phyloP scores from a whole-genome alignment of 2,797 vertebrate genomes.

The Huso huso region DNA sequence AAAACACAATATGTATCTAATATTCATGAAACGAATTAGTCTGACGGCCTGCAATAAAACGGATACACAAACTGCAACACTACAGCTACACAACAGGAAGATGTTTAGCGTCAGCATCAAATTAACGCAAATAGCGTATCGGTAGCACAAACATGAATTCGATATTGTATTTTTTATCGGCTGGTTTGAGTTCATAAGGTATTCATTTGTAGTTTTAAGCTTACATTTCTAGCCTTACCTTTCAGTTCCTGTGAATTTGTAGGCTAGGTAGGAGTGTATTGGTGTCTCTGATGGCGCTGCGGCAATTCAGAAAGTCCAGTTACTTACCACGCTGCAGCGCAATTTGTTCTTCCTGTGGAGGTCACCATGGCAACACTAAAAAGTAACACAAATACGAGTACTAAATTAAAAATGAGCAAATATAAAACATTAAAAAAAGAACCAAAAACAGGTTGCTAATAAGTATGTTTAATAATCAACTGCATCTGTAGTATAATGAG shows the following conservation, averaged over 20 bases:
- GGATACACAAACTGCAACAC: too few relatives aligned
- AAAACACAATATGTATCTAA: too few relatives aligned
- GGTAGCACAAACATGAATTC: too few relatives aligned
- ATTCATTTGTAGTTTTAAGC: too few relatives aligned
- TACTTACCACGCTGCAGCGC: conserved; percentile 7
- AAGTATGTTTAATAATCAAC: neutral
- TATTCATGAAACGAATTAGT: too few relatives aligned
- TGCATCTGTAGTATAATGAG: neutral
- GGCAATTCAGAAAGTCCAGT: neutral
- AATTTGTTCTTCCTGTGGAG: conserved; percentile 10
- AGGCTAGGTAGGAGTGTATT: neutral
- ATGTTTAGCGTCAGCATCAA: conserved; percentile 14
- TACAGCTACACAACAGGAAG: neutral
- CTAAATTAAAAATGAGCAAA: neutral
- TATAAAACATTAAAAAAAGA: neutral
- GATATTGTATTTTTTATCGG: too few relatives aligned
- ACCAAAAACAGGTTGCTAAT: neutral
- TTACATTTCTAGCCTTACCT: neutral
- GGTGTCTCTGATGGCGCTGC: neutral
- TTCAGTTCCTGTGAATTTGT: neutral
- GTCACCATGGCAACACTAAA: conserved; percentile 17
- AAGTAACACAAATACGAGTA: neutral
- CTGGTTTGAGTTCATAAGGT: too few relatives aligned
- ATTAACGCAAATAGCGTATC: conserved; percentile 22
- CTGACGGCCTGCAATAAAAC: too few relatives aligned